Evolutionary conservation across 1,140 invertebrate species (phyloP).

Genomic region (Brachionus manjavacas): DNA sequence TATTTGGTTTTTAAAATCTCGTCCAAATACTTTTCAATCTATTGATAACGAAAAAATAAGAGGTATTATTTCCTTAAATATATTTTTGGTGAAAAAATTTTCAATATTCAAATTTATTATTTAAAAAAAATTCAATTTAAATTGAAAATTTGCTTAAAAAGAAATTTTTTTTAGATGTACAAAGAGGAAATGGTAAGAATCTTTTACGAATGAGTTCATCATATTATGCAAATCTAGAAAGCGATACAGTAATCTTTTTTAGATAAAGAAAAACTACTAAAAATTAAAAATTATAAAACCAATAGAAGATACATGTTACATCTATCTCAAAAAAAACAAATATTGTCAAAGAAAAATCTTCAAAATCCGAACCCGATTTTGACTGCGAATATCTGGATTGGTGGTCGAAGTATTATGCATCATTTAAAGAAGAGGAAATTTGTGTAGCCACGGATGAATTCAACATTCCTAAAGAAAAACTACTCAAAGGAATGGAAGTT

Average conservation of each 20-base stretch:
- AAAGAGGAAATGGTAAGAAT: not conserved
- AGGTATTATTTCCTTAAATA: no score
- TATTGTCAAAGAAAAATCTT: slow-evolving; percentile 3
- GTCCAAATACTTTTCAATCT: not conserved
- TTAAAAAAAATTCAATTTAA: not conserved
- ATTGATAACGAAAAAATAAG: no score
- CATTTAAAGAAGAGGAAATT: slow-evolving; percentile 55
- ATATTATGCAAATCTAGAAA: not conserved
- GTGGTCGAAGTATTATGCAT: slow-evolving; percentile 61
- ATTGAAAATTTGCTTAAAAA: not conserved
- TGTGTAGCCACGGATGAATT: slow-evolving; percentile 49
- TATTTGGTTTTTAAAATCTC: not conserved
- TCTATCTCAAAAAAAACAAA: not conserved
- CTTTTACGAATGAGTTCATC: not conserved
- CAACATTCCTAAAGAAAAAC: slow-evolving; percentile 50
- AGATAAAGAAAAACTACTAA: not conserved
- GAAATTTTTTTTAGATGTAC: not conserved
- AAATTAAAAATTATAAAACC: not conserved
- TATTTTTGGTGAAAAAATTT: not conserved
- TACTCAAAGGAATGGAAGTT: not conserved
- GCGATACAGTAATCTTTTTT: not conserved
- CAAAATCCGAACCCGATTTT: not conserved
- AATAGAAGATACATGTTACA: slow-evolving; percentile 7
- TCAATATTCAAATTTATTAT: not conserved
- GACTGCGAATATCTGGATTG: slow-evolving; percentile 57